Base-by-base conservation (phyloP, 2,113 vertebrate species). In the Oreochromis niloticus region DNA sequence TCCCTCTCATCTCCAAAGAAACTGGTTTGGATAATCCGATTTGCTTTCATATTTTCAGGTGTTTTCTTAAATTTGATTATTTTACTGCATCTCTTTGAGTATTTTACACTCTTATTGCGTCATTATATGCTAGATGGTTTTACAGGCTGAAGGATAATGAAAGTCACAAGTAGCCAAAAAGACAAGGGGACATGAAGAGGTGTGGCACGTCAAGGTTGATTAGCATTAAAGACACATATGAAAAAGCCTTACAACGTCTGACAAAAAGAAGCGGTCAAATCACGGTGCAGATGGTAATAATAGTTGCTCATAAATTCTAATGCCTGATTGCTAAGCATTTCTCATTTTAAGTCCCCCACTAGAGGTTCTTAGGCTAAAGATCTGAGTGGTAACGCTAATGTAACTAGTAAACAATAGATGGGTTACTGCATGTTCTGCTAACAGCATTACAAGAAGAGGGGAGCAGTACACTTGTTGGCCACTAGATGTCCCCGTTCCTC, bases 401-500 rank as follows among this genome's bases (percentile, higher is more conserved):
- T 85, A 19, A 39, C 57, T 1, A 75, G 30, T 39, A 55, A 55
- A 54, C 36, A 13, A 27, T 22, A 81, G 5, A 73, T 6, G 6
- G 46, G 16, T n/a, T 50, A 78, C 9, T 27, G 34, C 5, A 59
- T 55, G 34, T 30, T 57, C 17, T 48, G 82, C 43, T 52, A 75
- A 52, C 2, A 41, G 30, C 19, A 4, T 3, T 10, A 30, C 19
- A 36, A 9, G n/a, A 66, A 52, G 6, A 83, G 43, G 11, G 36
- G 3, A 34, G 24, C 61, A 61, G 54, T 55, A 43, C 17, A 2
- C 9, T n/a, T 78, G 16, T 30, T 86, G 85, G 59, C 92, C 94
- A 94, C 91, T 82, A 92, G 94, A 89, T 94, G 94, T 46, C 92
- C 7, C 55, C 34, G 39, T 89, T 82, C 22, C 52, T 91, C 48